Conservation (phyloP, 2,113 vertebrate species). For the Chascanopsetta lugubris region DNA sequence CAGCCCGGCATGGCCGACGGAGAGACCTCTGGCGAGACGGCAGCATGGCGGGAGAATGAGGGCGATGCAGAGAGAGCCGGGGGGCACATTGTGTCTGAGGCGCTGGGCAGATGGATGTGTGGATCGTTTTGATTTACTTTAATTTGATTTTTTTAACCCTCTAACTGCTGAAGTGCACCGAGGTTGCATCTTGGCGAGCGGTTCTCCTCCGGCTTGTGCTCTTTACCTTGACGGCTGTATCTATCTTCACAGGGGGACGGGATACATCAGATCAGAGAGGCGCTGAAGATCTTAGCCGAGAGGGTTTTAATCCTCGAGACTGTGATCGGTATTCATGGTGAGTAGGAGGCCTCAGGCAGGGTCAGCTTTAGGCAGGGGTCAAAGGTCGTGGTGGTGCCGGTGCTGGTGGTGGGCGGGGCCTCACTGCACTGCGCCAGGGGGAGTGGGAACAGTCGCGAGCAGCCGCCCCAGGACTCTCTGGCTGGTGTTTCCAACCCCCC, state of each 20-base stretch:
- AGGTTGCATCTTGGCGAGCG: constrained; percentile 77
- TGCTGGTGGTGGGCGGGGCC: constrained; percentile 10
- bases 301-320: constrained; percentile 99
- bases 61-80: constrained; percentile 36
- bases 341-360: constrained; percentile 87
- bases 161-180: constrained; percentile 76
- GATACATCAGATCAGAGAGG: constrained; percentile 98
- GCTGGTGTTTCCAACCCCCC: constrained; percentile 66
- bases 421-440: constrained; percentile 59
- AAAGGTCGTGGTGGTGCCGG: constrained; percentile 44
- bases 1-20: constrained; percentile 69
- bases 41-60: constrained; percentile 73
- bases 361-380: constrained; percentile 79
- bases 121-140: too few species aligned
- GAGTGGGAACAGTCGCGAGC: constrained; percentile 63
- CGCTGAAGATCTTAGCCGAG: constrained; percentile 99
- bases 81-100: constrained; percentile 42
- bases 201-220: constrained; percentile 78
- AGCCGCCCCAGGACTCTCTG: constrained; percentile 71
- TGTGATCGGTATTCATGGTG: constrained; percentile 99
- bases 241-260: constrained; percentile 98
- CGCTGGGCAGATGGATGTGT: constrained; percentile 57
- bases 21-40: constrained; percentile 46
- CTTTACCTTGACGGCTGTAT: constrained; percentile 92
- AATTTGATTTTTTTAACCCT: too few species aligned